Evolutionary conservation across 1,140 invertebrate genomes (phyloP).

Genomic region (Solenopsis invicta): DNA sequence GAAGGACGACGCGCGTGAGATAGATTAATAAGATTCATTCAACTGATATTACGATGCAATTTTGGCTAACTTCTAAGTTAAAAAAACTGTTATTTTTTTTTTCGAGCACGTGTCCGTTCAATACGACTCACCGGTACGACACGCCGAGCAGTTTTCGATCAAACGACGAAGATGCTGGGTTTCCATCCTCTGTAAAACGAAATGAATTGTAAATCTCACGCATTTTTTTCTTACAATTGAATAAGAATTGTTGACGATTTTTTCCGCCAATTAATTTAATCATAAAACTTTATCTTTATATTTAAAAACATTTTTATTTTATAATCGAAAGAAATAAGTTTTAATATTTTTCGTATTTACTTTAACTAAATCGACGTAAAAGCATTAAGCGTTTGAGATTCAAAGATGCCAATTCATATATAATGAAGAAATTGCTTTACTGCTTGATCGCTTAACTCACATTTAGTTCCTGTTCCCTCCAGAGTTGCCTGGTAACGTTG

Average conservation of each 20-base stretch:
- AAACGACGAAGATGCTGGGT: slow-evolving; percentile 90
- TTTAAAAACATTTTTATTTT: not conserved
- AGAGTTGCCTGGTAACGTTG: slow-evolving; percentile 89
- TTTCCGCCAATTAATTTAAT: not conserved
- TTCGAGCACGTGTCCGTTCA: slow-evolving; percentile 53
- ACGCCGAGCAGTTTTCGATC: slow-evolving; percentile 93
- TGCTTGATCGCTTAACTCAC: slow-evolving; percentile 68
- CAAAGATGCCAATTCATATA: not conserved
- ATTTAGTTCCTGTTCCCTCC: slow-evolving; percentile 75
- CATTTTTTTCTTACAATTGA: not conserved
- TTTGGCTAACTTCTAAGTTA: slow-evolving; percentile 49
- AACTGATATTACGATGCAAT: slow-evolving; percentile 35
- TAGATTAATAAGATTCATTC: slow-evolving; percentile 26
- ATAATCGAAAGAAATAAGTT: not conserved
- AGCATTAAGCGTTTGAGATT: not conserved
- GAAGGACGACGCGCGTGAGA: slow-evolving; percentile 40
- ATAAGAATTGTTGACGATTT: not conserved
- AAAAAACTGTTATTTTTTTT: slow-evolving; percentile 50
- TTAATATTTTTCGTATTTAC: not conserved
- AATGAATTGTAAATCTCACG: not conserved
- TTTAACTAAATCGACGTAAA: not conserved
- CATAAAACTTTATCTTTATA: not conserved
- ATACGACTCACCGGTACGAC: slow-evolving; percentile 83
- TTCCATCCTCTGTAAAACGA: slow-evolving; percentile 90
- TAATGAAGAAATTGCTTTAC: not conserved